These are phyloP conservation scores for Psilopogon haemacephalus DNA, from an alignment of 2,113 vertebrate species.

Conservation along the genomic window DNA sequence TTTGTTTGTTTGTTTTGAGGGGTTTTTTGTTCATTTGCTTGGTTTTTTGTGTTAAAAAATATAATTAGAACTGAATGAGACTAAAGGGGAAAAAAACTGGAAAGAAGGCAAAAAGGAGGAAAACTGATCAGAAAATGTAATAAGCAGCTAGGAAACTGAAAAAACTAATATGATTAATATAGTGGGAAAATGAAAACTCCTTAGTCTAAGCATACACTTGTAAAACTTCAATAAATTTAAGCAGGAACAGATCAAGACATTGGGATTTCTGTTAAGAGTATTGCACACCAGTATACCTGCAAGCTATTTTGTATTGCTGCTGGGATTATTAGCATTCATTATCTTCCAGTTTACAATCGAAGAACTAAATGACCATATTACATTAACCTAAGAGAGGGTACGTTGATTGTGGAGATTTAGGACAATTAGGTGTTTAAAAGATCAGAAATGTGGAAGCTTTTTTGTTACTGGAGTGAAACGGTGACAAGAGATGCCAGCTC, in stretches of 20 bases:
- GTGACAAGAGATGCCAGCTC: neutral
- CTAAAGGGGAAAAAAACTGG: neutral
- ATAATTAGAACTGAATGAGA: neutral
- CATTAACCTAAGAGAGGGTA: neutral
- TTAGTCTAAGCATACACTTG: neutral
- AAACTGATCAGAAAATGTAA: neutral
- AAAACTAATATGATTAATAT: neutral
- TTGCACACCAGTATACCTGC: neutral
- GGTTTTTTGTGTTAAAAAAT: neutral
- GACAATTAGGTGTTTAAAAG: constrained; percentile 22
- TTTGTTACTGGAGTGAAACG: neutral
- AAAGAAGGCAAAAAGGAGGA: neutral
- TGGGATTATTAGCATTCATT: constrained; percentile 6
- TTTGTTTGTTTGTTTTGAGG: neutral
- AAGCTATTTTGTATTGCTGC: neutral
- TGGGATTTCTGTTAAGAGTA: neutral
- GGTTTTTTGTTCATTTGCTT: neutral
- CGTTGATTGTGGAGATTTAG: constrained; percentile 14
- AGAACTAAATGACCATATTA: neutral
- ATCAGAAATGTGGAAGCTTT: neutral
- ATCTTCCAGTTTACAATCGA: neutral
- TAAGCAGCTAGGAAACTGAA: neutral
- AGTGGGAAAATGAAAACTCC: neutral
- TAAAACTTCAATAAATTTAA: neutral
- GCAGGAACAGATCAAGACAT: neutral